Base-by-base conservation (phyloP, 2,888 invertebrate species). In the Tachystola acroxantha region DNA sequence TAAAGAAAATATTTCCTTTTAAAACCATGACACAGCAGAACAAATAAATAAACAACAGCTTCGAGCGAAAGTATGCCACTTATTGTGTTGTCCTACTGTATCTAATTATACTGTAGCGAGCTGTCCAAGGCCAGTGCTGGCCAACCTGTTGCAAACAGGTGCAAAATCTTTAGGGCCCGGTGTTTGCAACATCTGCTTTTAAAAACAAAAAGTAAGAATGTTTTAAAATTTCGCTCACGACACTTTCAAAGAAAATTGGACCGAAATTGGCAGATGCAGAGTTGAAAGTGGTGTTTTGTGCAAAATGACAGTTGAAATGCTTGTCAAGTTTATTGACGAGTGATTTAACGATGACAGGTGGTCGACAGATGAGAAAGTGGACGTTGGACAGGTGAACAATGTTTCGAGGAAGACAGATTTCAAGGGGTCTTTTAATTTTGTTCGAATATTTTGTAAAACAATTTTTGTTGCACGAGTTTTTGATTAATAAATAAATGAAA, bases 161-260 rank as follows among this genome's bases (percentile, higher is more conserved):
- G 50, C 45, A 35, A 50, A 50, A 50, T 50, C 50, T 42, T 40
- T 45, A 42, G 32, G 12, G 34, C 39, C 39, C 32, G 37, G 37
- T 41, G 36, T 29, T 10, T 13, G 10, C 13, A 38, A 42, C 50
- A 48, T 40, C 46, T 48, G 48, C 43, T 16, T 25, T 1, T 11
- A 27, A 27, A 10, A 27, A 27, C 27, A 7, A 11, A 7, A 27
- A 3, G 11, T 10, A 11, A 11, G 1, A 27, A 6, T 10, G 6
- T 10, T 11, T 11, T 5, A n/a, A 7, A 10, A 27, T 10, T 27
- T 11, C 7, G 27, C 27, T 11, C 10, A 27, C 10, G 11, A n/a
- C 7, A 27, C 4, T 11, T 10, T 27, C 27, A 11, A 27, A 4
- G 27, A 27, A 12, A 27, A 7, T 27, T 27, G 27, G 10, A 27